These are phyloP conservation scores for Antennarius striatus DNA, from an alignment of 2,113 vertebrate species.

Conservation along the genomic window DNA sequence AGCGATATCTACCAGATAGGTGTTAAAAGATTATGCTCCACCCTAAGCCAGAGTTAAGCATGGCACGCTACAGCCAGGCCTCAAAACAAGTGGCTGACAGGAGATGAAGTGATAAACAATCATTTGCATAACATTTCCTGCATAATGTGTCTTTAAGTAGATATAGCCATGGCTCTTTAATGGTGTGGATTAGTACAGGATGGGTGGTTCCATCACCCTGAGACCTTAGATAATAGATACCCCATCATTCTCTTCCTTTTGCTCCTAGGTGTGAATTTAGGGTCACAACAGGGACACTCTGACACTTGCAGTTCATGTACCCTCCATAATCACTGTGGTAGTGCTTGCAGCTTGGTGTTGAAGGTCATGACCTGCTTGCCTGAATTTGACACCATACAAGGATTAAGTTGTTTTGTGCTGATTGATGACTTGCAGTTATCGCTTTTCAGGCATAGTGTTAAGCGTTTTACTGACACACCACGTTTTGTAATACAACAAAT, in stretches of 20 bases:
- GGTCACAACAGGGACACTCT: conserved; percentile 12
- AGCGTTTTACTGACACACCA: not conserved
- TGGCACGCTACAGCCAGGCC: conserved; percentile 34
- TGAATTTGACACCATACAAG: conserved; percentile 25
- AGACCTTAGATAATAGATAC: conserved; percentile 34
- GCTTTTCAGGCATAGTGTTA: not conserved
- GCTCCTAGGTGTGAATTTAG: conserved; percentile 26
- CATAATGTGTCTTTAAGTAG: conserved; percentile 67
- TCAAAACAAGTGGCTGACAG: conserved; percentile 56
- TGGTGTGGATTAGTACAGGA: conserved; percentile 60
- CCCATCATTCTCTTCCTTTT: conserved; percentile 1
- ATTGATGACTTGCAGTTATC: conserved; percentile 2
- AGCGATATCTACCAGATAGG: conserved; percentile 64
- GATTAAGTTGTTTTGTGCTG: conserved; percentile 21
- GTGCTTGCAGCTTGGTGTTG: conserved; percentile 15
- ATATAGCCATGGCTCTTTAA: conserved; percentile 50
- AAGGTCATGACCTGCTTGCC: conserved; percentile 29
- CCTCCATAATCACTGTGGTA: conserved; percentile 13
- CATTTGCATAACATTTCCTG: conserved; percentile 67
- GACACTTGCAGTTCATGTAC: conserved; percentile 10
- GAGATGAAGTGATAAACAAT: conserved; percentile 58
- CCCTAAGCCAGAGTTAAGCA: conserved; percentile 64
- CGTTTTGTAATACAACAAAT: not conserved
- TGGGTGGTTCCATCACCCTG: conserved; percentile 23
- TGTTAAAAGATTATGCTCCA: conserved; percentile 71